Base-by-base conservation (phyloP, 2,888 invertebrate species). In the Gymnosoma rotundatum region DNA sequence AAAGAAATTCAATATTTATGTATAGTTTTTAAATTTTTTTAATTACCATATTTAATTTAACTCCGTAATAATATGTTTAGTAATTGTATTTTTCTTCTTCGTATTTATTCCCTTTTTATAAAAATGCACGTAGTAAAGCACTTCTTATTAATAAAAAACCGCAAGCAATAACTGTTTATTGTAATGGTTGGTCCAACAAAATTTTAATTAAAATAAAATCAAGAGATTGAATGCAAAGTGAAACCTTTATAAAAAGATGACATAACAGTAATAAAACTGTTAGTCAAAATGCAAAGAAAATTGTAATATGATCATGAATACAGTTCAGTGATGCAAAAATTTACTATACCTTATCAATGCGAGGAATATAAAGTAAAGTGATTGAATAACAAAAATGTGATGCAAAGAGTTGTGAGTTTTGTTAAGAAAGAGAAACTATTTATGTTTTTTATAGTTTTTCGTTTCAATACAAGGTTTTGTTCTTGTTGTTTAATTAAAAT, bases 121-220 rank as follows among this genome's bases (percentile, higher is more conserved):
- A 42, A 42, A 42, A 66, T 50, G 50, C 42, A 61, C 61, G 72
- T 76, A 83, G 79, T 61, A 32, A 75, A 83, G 70, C 74, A 58
- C 79, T 79, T 32, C 12, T 66, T 52, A 75, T 45, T 75, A 48
- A 9, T 21, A 20, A 6, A 45, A 74, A 70, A 58, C 69, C 50
- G 12, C 78, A 54, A 74, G 36, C 70, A 60, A 72, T 70, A 83
- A 79, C 79, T 66, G 64, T 64, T 9, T 10, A 38, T 9, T 38
- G 42, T 42, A 42, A 42, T 42, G 58, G 25, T 50, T 63, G 25
- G 25, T 52, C 18, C 42, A 52, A 52, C 25, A 50, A 50, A 50
- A 50, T 32, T 1, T n/a, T 45, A 63, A 52, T 61, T 38, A 38
- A 60, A 60, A 21, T 10, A 20, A 12, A 10, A 61, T 18, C 0